Evolutionary conservation across 2,113 vertebrate species (phyloP).

Genomic region (Cromileptes altivelis): DNA sequence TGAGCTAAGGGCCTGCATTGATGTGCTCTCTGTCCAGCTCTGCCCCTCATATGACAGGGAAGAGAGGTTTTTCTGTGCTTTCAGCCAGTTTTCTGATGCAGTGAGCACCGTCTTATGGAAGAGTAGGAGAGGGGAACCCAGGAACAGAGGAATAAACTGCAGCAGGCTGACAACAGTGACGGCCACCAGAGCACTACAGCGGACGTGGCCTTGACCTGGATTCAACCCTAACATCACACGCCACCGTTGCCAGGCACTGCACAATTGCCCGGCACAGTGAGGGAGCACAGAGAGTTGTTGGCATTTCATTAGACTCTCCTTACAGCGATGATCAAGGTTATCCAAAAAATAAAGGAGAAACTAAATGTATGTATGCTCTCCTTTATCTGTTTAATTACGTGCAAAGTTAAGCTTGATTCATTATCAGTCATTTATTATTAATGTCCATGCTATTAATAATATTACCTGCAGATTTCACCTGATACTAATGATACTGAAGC

Average conservation of each 20-base stretch:
- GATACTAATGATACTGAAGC: constrained; percentile 40
- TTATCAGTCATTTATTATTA: constrained; percentile 61
- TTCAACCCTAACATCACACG: constrained; percentile 35
- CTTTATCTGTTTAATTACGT: constrained; percentile 68
- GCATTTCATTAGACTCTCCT: constrained; percentile 52
- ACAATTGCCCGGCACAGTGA: constrained; percentile 5
- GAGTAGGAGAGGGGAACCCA: constrained; percentile 16
- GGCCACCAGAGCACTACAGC: constrained; percentile 40
- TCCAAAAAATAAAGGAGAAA: constrained; percentile 39
- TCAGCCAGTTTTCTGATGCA: constrained; percentile 61
- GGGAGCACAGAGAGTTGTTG: constrained; percentile 33
- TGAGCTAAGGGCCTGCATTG: constrained; percentile 69
- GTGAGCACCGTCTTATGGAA: constrained; percentile 23
- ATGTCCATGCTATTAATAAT: constrained; percentile 34
- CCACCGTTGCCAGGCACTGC: constrained; percentile 34
- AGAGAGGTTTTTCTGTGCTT: constrained; percentile 59
- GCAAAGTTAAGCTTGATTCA: constrained; percentile 53
- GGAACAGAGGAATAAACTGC: constrained; percentile 23
- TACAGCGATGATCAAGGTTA: constrained; percentile 67
- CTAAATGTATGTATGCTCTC: constrained; percentile 42
- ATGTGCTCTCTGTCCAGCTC: constrained; percentile 69
- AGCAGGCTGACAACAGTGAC: constrained; percentile 41
- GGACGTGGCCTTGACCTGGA: constrained; percentile 69
- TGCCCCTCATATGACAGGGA: constrained; percentile 38
- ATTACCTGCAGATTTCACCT: constrained; percentile 39